Base-by-base conservation (phyloP, 1,140 invertebrate species). In the Drosophila fuyamai region DNA sequence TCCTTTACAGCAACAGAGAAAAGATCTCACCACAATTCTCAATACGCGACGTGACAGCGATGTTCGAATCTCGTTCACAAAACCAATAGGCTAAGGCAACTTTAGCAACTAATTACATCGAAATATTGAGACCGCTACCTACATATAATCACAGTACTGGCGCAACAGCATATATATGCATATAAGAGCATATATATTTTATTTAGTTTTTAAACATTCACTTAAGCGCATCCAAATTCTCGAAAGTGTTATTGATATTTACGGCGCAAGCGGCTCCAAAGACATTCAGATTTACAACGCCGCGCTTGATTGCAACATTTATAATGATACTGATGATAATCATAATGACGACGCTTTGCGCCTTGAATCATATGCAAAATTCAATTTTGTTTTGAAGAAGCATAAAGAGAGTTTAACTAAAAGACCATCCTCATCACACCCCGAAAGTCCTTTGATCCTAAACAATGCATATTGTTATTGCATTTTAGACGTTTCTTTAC, bases 41-140 rank as follows among this genome's bases (percentile, higher is more conserved):
- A 84, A 96, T 96, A 85, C 94, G 95, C 82, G 95, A 96, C 91
- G 96, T 96, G 94, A 95, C 96, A 63, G 96, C 96, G 44, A 94
- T 96, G 80, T 96, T 96, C 92, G 96, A 96, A 93, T 94, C 93
- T 80, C 93, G 94, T 90, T 94, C 93, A 79, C 92, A 92, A 86
- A 92, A 92, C 65, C 91, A 92, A 79, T 90, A 90, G 85, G 73
- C 60, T 88, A 67, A 82, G 53, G 35, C 55, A 66, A 38, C 61
- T 23, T 38, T 60, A 80, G 47, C 50, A 65, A 66, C 66, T 78
- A 78, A 59, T 44, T 66, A 77, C 83, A 88, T 83, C 83, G 83
- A 89, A 72, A 80, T 70, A 70, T 50, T 75, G 60, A 79, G 35
- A 73, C 48, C 54, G 56, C 51, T 53, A 63, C n/a, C 56, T 56